These are phyloP conservation scores for Lophotriccus pileatus DNA, from an alignment of 2,797 vertebrate species.

Conservation along the genomic window DNA sequence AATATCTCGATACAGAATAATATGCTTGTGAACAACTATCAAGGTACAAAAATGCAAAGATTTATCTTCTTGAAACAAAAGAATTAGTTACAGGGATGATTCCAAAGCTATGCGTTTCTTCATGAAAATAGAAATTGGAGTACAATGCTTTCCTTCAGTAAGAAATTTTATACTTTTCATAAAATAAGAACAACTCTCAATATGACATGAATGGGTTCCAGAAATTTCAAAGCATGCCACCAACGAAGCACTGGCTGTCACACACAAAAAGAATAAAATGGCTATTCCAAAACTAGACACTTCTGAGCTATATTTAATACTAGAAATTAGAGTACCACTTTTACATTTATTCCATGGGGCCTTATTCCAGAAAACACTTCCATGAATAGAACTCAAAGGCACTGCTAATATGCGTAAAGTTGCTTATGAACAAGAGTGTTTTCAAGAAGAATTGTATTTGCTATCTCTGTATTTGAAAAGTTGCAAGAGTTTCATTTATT, in stretches of 20 bases:
- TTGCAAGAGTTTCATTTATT: background rate
- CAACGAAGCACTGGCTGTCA: background rate
- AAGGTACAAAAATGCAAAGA: background rate
- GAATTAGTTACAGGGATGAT: background rate
- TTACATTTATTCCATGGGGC: background rate
- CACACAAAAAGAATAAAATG: background rate
- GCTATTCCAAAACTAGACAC: background rate
- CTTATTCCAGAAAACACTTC: conserved; percentile 9
- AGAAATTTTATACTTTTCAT: background rate
- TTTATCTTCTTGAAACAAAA: background rate
- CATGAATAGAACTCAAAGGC: background rate
- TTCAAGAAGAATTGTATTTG: background rate
- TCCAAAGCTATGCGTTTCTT: background rate
- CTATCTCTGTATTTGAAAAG: background rate
- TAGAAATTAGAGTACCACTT: conserved; percentile 7
- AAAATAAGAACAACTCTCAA: background rate
- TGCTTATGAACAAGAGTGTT: background rate
- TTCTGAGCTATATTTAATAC: background rate
- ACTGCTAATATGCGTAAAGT: background rate
- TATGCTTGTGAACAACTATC: background rate
- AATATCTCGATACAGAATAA: background rate
- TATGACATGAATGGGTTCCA: background rate
- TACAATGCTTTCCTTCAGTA: background rate
- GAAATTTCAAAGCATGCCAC: background rate
- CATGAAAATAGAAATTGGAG: background rate